Base-by-base conservation (phyloP, 1,140 invertebrate species). In the Daktulosphaira vitifoliae region DNA sequence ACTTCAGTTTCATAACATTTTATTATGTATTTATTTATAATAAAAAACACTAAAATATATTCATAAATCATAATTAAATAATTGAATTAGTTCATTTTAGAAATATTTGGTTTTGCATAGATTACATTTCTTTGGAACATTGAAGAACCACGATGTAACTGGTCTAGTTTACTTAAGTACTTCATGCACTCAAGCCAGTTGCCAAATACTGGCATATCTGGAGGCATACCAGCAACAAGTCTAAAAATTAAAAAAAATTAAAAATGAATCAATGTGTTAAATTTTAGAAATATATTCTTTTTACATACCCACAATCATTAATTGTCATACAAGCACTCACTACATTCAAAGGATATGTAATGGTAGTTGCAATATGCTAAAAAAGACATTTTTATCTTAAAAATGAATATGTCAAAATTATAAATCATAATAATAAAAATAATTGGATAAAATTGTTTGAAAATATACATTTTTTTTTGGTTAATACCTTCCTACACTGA, bases 281-380 rank as follows among this genome's bases (percentile, higher is more conserved):
- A n/a, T n/a, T n/a, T n/a, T n/a, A n/a, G n/a, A n/a, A n/a, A n/a
- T n/a, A n/a, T n/a, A n/a, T n/a, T n/a, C 15, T 48, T 54, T 42
- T 9, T 29, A 74, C 78, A 78, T 71, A 82, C 81, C 82, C 83
- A n/a, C 83, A 83, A 54, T 87, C 82, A 65, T 84, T 87, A 3
- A 93, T 85, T 67, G 84, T 81, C 85, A 92, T 92, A 72, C 90
- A 90, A 68, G 88, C 88, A 33, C 87, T 87, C 1, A 94, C 89
- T 15, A 95, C 86, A 73, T 86, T 82, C 71, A 93, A 84, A 18
- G 90, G 90, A 75, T 95, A 94, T 8, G 86, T 88, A 38, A 92
- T 71, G 29, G 89, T 81, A 65, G 84, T 85, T 26, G 87, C 84
- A 26, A 92, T 68, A 68, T 85, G 81, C 85, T 87, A 72, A 26